Conservation (phyloP, 2,797 vertebrate genomes). For the Sebastes hopkinsi region DNA sequence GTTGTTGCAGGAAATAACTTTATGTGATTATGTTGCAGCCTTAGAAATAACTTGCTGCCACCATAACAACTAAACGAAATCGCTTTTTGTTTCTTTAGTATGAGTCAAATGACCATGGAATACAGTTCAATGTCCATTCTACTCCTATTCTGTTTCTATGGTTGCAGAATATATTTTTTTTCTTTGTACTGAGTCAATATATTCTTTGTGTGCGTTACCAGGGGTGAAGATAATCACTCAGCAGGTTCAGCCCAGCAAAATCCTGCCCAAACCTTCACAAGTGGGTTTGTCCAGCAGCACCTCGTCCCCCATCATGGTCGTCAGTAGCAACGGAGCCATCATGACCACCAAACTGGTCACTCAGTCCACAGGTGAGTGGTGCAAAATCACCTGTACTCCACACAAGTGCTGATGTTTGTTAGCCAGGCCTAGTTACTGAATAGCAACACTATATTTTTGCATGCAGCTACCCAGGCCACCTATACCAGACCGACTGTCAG, state of each 20-base stretch:
- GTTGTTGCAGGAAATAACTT: no score
- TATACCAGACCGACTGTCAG: conserved; percentile 93
- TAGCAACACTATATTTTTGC: background rate
- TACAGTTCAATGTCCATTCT: no score
- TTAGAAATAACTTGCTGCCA: no score
- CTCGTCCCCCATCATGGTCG: conserved; percentile 98
- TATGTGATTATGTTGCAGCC: no score
- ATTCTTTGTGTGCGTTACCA: conserved; percentile 53
- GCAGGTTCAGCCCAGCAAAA: conserved; percentile 99
- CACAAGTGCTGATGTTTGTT: background rate
- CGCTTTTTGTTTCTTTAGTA: no score
- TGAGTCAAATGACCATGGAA: no score
- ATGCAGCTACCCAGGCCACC: conserved; percentile 89
- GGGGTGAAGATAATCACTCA: conserved; percentile 99
- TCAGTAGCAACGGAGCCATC: conserved; percentile 98
- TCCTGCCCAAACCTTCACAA: conserved; percentile 96
- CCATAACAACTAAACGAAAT: no score
- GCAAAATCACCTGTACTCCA: background rate
- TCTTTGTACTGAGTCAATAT: background rate
- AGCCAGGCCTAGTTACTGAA: background rate
- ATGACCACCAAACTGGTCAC: conserved; percentile 98
- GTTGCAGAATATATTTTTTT: no score
- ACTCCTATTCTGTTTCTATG: no score
- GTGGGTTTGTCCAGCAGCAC: conserved; percentile 91
- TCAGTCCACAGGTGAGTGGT: conserved; percentile 90